Evolutionary conservation across 2,113 vertebrate species (phyloP), one percentile per base, ranked within the genome.

Genomic region (Ceratotherium simum): DNA sequence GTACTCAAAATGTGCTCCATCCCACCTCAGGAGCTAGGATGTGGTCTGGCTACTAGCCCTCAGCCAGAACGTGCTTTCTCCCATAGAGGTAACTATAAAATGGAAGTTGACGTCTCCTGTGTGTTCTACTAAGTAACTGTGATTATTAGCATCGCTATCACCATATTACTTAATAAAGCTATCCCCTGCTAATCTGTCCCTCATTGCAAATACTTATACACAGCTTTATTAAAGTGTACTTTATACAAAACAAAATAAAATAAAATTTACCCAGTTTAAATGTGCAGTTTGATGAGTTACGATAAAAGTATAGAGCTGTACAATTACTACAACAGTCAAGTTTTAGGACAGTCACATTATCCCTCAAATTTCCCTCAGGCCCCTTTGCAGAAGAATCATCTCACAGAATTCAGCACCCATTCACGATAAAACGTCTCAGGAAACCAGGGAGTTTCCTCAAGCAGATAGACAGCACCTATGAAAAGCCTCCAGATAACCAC

Each of bases 51-150:
- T 42, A 42, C 42, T 42, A 42, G 27, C 16, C 27, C 31, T 69
- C 36, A 25, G 23, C 65, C 36, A 58, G 36, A n/a, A 9, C 2
- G 3, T 27, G 10, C 10, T 6, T 0, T 23, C 16, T 23, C 33
- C 62, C 29, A 6, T 0, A 17, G 3, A 2, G 5, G n/a, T 10
- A 17, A 12, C 27, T 20, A 2, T 12, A 23, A 51, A 58, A 21
- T 0, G 3, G 12, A 65, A 67, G 23, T 33, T 2, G 29, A 42
- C 48, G 31, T 14, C 6, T 5, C 10, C 21, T 21, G 23, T 7
- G 3, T 21, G 56, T 6, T 20, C 67, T 54, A 2, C 51, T 46
- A 16, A 78, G n/a, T 2, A 16, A 6, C 1, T 33, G 36, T 17
- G 27, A 21, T 13, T 3, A 16, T 60, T 18, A 78, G 2, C 18